Evolutionary conservation across 2,888 invertebrate species (phyloP), one percentile per base, ranked within the genome.

Genomic region (Cerceris rybyensis): DNA sequence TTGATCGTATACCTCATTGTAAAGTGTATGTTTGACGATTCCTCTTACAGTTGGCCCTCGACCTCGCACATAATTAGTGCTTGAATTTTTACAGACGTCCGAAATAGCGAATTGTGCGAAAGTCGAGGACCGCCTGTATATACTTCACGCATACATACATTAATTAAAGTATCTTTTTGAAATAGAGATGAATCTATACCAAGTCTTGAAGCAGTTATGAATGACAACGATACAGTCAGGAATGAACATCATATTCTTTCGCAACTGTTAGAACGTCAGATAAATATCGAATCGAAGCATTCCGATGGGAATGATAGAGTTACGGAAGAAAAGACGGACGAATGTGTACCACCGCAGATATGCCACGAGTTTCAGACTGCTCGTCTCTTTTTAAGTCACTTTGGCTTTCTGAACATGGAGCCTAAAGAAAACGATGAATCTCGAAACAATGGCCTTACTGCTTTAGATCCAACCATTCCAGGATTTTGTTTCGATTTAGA

Each of bases 281-380:
- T 95, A 0, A 93, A 93, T 2, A 92, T 81, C 84, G 93, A 86
- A 91, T 91, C 81, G 87, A 93, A 85, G 84, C 88, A 28, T 89
- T 93, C 87, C 87, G 93, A 83, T 70, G 93, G 65, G 83, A 93
- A 69, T 88, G 93, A 86, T 89, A 86, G 73, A 11, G 77, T 76
- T n/a, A 43, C 75, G 0, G 82, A 88, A 0, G 90, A 93, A 5
- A 94, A 95, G 93, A 93, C 94, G 0, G 95, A 96, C 11, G 98
- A 98, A 90, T 97, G 96, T 84, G 93, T 94, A 0, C 96, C 98
- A 1, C 98, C 97, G 0, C 94, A 95, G 2, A 96, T 97, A 4
- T 97, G 97, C 85, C 96, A 97, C 70, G 98, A 98, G 91, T 99
- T 98, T 91, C 98, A 99, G 93, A 98, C 99, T 0, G 98, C 99